These are phyloP conservation scores for Canis aureus DNA, from an alignment of 2,113 vertebrate species.

Conservation along the genomic window DNA sequence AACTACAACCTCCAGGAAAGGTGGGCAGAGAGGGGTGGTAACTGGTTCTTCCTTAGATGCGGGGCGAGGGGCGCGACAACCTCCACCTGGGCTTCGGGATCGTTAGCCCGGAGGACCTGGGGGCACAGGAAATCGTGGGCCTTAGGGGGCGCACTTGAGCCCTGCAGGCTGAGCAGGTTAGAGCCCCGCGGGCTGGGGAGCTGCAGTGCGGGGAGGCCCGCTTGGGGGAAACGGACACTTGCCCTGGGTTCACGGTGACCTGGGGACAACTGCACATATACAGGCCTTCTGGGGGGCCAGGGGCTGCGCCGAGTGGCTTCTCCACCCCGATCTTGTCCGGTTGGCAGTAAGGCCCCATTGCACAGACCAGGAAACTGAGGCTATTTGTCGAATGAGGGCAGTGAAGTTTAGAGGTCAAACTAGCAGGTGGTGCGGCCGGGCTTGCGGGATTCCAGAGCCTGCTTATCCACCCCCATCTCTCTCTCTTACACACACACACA, in stretches of 20 bases:
- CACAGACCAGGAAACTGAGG: slow-evolving; percentile 33
- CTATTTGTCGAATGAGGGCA: neutral
- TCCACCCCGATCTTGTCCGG: neutral
- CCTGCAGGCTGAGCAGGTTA: neutral
- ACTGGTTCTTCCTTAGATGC: neutral
- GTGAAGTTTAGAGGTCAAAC: neutral
- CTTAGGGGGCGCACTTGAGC: neutral
- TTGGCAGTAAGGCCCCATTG: neutral
- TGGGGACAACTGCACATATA: neutral
- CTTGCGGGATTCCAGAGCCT: neutral
- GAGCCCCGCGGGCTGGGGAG: neutral
- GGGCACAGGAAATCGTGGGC: neutral
- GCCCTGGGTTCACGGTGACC: neutral
- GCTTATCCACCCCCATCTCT: neutral
- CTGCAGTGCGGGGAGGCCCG: neutral
- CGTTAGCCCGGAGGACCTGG: neutral
- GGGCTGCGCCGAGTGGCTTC: neutral
- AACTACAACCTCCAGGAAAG: neutral
- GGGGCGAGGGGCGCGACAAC: neutral
- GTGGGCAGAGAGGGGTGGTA: rapidly evolving
- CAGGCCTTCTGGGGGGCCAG: neutral
- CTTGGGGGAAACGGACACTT: neutral
- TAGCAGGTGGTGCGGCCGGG: neutral
- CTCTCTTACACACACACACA: neutral
- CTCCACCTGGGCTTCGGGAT: too few species aligned